Evolutionary conservation across 23 tunicate species (phyloP), one percentile per base, ranked within the genome.

Genomic region (Diplosoma virens): DNA sequence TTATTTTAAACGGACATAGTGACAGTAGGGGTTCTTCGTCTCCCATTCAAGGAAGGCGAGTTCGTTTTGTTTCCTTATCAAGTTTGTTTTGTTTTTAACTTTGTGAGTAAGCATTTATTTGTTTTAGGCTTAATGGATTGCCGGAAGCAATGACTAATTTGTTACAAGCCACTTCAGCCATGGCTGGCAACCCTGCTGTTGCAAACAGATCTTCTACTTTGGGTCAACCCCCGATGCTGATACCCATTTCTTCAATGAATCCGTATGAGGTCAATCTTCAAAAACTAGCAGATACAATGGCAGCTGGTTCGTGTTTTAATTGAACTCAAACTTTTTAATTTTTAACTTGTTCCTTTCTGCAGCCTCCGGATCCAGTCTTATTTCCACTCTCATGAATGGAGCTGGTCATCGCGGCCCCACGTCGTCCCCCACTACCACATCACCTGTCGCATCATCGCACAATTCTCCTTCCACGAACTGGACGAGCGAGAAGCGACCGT

Each of bases 241-340:
- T 89, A 55, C 96, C 96, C 0, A 89, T 89, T 59, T 80, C 83
- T 73, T 83, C 85, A 67, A 67, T 85, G 76, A 77, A 65, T 32
- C 74, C 96, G 20, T 89, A 89, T 66, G 95, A 82, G 11, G 95
- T 77, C 25, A 87, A 87, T 35, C 79, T 89, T 31, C 86, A 81
- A 58, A 76, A 80, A 61, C 50, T 79, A 60, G 96, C 83, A 11
- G 96, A 80, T 30, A 78, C 84, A 31, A 83, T 82, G 88, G 79
- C 88, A 4, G 78, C 78, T 3, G 78, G 78, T 68, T 41, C 50
- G 11, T 7, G 14, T 14, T 41, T 41, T 41, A 14, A 9, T 41
- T 41, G 50, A 41, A 41, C 11, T 41, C 14, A 7, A 7, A 14
- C 50, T 41, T 41, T 41, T 41, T 7, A 41, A 41, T 14, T 41